Evolutionary conservation across 2,797 vertebrate species (phyloP).

Genomic region (Tokudaia muenninki): DNA sequence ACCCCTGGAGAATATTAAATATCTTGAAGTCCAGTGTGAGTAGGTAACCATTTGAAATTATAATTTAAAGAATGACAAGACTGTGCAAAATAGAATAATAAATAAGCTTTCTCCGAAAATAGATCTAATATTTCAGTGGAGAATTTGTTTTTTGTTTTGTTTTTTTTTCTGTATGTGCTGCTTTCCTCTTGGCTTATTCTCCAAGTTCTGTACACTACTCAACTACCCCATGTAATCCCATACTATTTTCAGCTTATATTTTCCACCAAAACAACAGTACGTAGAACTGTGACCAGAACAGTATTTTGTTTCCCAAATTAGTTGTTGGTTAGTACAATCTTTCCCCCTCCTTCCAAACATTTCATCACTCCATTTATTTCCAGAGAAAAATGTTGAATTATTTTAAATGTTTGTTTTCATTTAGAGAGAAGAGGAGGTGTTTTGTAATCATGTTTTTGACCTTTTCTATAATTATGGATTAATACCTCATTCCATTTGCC

Average conservation of each 20-base stretch:
- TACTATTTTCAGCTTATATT: not conserved
- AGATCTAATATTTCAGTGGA: not conserved
- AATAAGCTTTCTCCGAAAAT: not conserved
- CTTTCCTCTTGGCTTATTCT: not conserved
- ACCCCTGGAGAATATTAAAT: not conserved
- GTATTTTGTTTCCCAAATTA: conserved; percentile 1
- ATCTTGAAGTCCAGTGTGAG: not conserved
- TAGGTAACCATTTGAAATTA: not conserved
- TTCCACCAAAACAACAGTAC: not conserved
- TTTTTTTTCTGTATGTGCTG: not conserved
- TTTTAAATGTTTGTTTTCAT: not conserved
- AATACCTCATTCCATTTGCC: not conserved
- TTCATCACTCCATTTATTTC: not conserved
- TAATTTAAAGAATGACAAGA: not conserved
- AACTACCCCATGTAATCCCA: not conserved
- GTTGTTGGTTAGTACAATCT: not conserved
- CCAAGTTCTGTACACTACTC: not conserved
- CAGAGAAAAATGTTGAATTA: not conserved
- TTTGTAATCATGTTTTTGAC: not conserved
- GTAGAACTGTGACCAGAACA: not conserved
- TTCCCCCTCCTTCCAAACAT: not conserved
- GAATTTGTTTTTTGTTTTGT: not conserved
- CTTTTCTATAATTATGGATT: not conserved
- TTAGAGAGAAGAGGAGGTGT: fast-evolving
- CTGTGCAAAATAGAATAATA: not conserved